Conservation (phyloP, 2,113 vertebrate species). For the Fregetta grallaria region DNA sequence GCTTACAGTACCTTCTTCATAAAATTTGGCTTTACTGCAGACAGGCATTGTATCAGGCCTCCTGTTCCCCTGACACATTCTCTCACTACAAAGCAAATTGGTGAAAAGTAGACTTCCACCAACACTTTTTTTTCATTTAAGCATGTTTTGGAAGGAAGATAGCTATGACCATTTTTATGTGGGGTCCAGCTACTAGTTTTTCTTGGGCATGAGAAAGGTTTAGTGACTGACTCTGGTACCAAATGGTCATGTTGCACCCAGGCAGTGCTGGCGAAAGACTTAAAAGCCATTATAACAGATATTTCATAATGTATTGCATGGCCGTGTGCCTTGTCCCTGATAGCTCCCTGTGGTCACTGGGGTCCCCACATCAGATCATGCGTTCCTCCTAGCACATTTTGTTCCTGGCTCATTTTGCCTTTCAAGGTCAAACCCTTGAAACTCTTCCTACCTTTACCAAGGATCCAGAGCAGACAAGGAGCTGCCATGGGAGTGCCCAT, state of each 20-base stretch:
- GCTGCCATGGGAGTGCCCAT: accelerated
- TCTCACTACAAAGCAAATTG: background rate
- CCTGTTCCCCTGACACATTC: background rate
- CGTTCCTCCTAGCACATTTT: background rate
- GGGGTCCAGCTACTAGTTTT: background rate
- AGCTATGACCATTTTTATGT: background rate
- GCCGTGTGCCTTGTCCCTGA: background rate
- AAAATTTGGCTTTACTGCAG: background rate
- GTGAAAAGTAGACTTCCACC: background rate
- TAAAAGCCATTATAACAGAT: background rate
- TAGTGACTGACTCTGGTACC: background rate
- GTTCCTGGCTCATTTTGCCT: background rate
- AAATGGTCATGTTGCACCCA: background rate
- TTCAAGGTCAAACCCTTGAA: background rate
- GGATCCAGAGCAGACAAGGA: background rate
- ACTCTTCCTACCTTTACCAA: background rate
- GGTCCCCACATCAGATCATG: background rate
- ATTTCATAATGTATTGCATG: background rate
- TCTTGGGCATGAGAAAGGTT: background rate
- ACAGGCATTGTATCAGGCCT: background rate
- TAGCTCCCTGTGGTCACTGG: background rate
- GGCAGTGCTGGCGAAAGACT: background rate
- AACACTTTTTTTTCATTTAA: background rate
- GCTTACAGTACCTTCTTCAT: background rate
- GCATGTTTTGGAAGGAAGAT: background rate